A percentile compares a stretch with the other conserved stretches of the same genome.
Evolutionary conservation across 1,140 invertebrate genomes (phyloP).

Genomic region (Ephestia elutella): DNA sequence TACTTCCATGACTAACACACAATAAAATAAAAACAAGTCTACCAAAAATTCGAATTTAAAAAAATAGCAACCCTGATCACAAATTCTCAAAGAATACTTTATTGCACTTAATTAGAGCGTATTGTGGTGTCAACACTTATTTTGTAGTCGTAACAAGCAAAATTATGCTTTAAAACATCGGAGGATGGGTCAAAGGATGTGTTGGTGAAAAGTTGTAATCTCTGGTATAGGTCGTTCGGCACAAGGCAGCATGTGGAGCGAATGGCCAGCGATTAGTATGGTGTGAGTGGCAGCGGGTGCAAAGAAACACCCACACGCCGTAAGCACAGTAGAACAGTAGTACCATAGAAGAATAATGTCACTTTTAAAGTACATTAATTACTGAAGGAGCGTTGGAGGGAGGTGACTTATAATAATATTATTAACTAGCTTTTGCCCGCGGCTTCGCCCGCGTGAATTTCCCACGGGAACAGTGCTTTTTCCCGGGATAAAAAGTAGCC

Average conservation of each 20-base stretch:
- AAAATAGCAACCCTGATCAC: constrained; percentile 6
- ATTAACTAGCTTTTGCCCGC: too few relatives aligned
- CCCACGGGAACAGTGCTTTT: too few relatives aligned
- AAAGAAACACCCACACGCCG: too few relatives aligned
- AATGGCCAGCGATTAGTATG: constrained; percentile 25
- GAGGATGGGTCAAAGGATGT: constrained; percentile 16
- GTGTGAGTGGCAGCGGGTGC: constrained; percentile 19
- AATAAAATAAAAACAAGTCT: too few relatives aligned
- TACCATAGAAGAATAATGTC: too few relatives aligned
- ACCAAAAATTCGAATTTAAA: background rate
- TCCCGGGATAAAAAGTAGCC: too few relatives aligned
- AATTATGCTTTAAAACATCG: constrained; percentile 18
- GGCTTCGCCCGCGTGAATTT: too few relatives aligned
- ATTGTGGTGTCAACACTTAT: constrained; percentile 15
- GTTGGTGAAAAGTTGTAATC: constrained; percentile 12
- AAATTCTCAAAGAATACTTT: constrained; percentile 28
- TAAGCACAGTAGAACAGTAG: too few relatives aligned
- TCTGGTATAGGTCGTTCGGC: constrained; percentile 27
- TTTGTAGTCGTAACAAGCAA: constrained; percentile 1
- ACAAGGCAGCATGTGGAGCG: constrained; percentile 32
- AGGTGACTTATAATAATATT: too few relatives aligned
- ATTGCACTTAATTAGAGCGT: constrained; percentile 40
- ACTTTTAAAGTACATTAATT: too few relatives aligned
- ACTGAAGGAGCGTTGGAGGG: too few relatives aligned
- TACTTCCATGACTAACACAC: too few relatives aligned